Evolutionary conservation across 2,113 vertebrate species (phyloP), one percentile per base, ranked within the genome.

Genomic region (Petrocephalus zakoni): DNA sequence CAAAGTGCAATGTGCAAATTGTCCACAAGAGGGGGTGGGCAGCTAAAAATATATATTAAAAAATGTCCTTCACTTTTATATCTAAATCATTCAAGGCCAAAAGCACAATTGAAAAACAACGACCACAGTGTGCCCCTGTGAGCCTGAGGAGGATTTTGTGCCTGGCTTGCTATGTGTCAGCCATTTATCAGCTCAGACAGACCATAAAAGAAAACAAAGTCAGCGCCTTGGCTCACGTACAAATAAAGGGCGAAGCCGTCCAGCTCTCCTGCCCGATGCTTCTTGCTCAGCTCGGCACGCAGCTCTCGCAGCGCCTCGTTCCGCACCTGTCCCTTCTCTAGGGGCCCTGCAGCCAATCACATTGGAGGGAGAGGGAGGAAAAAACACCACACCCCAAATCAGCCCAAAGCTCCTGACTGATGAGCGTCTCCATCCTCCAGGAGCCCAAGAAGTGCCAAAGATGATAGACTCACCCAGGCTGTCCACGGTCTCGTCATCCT

Each of bases 401-500:
- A 19, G 7, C 4, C 9, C 7, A 52, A 4, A 5, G 0, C 46
- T 0, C 19, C 22, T 53, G 8, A 78, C 34, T 29, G 56, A 25
- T 75, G 42, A 10, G 13, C 37, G 2, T 84, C 19, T 49, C 78
- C 34, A 87, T 11, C 19, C 3, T 88, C 4, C 88, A 11, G 68
- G 15, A 61, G 1, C 55, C 21, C 10, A 51, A 29, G 5, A 29
- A 0, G 0, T 29, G 17, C 61, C 61, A 47, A 85, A 22, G 58
- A 58, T 25, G 34, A 56, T 2, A 47, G 56, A 21, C 97, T 96
- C 94, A 99, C 98, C 98, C 89, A 99, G 94, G 91, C 97, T 99
- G 95, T 99, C 98, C 29, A 99, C 98, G 1, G 98, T 99, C 93
- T 99, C 98, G 87, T 99, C 98, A 58, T 99, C 98, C 81, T 99